Percentiles rank a stretch among this genome's conserved stretches.
Conservation (phyloP, 2,888 invertebrate genomes). For the Terebella lapidaria region DNA sequence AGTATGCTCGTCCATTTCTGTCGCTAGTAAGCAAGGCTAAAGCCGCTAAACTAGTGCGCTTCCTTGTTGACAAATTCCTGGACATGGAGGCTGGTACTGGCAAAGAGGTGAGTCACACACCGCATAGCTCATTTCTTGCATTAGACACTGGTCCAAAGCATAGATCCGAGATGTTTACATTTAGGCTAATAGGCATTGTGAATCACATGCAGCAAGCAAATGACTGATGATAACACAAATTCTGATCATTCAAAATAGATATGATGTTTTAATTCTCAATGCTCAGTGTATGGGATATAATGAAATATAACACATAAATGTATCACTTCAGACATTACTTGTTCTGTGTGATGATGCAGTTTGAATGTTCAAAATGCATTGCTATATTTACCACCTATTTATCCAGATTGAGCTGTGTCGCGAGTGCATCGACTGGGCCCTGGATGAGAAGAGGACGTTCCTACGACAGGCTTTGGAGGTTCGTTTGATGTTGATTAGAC, state of each 20-base stretch:
- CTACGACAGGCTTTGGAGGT: conserved; percentile 87
- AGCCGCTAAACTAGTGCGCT: conserved; percentile 95
- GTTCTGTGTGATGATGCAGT: too few relatives aligned
- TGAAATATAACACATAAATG: too few relatives aligned
- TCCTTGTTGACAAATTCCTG: conserved; percentile 93
- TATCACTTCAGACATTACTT: too few relatives aligned
- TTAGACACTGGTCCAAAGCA: too few relatives aligned
- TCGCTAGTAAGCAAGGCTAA: conserved; percentile 96
- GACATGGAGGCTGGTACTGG: conserved; percentile 95
- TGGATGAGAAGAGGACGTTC: conserved; percentile 94
- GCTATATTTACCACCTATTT: background rate
- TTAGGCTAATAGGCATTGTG: too few relatives aligned
- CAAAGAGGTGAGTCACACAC: conserved; percentile 78
- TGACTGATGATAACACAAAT: too few relatives aligned
- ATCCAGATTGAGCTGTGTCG: conserved; percentile 57
- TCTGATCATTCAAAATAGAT: too few relatives aligned
- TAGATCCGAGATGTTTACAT: too few relatives aligned
- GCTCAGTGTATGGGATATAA: too few relatives aligned
- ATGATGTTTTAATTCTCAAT: too few relatives aligned
- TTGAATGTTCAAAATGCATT: background rate
- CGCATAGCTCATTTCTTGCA: background rate
- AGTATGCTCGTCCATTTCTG: conserved; percentile 90
- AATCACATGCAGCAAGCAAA: too few relatives aligned
- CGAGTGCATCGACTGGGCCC: conserved; percentile 99
- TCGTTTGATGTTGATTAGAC: conserved; percentile 1